A percentile compares a stretch with the other conserved stretches of the same genome.
These are phyloP conservation scores for Yponomeuta malinellus DNA, from an alignment of 2,888 invertebrate genomes.

Conservation along the genomic window DNA sequence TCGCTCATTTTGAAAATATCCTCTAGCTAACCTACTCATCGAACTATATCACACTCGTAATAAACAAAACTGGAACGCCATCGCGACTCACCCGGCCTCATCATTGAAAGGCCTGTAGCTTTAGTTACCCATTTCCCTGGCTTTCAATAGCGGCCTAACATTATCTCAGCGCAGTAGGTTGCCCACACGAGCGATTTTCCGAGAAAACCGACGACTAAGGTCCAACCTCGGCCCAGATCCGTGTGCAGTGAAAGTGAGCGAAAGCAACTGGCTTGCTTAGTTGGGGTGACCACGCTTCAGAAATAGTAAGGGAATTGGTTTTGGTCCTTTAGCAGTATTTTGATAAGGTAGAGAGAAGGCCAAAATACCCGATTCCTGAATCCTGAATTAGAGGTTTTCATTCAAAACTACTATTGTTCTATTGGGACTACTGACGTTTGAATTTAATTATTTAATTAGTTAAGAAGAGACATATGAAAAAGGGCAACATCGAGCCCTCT, in stretches of 20 bases:
- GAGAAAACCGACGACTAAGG: slow-evolving; percentile 5
- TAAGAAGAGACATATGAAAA: too few species aligned
- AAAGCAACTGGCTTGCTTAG: slow-evolving; percentile 4
- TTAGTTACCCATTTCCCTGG: neutral
- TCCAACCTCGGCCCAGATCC: slow-evolving; percentile 1
- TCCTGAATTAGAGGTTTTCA: too few species aligned
- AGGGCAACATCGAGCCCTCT: too few species aligned
- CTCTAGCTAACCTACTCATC: too few species aligned
- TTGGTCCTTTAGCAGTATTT: neutral
- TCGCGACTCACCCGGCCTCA: neutral
- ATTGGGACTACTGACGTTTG: too few species aligned
- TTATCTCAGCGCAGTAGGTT: neutral
- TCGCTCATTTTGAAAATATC: too few species aligned
- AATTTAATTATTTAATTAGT: too few species aligned
- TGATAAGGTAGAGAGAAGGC: too few species aligned
- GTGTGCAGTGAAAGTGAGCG: slow-evolving; percentile 11
- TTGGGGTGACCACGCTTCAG: neutral
- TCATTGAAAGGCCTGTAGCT: neutral
- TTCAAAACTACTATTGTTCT: too few species aligned
- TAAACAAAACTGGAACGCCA: too few species aligned
- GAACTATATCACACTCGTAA: too few species aligned
- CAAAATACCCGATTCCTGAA: too few species aligned
- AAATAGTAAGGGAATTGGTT: neutral
- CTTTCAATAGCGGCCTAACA: neutral
- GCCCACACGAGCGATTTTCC: slow-evolving; percentile 2